Evolutionary conservation across 2,797 vertebrate species (phyloP).

Genomic region (Notamacropus eugenii): DNA sequence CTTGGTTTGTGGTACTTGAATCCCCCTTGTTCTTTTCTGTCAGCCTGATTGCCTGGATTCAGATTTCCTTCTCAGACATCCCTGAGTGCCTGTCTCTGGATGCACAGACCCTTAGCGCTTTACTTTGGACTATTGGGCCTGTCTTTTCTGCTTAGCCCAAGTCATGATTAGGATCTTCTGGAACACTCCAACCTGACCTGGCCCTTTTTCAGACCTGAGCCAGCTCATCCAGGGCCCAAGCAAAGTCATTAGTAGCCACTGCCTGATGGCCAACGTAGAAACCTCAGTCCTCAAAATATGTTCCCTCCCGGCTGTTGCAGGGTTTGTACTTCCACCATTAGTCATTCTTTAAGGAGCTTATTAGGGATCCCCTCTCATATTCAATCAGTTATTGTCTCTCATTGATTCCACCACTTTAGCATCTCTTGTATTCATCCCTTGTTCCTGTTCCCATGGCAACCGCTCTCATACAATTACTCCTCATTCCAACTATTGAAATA

Average conservation of each 20-base stretch:
- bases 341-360: not conserved
- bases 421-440: not conserved
- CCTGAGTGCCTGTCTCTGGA: not conserved
- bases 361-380: not conserved
- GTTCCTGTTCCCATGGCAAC: not conserved
- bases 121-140: not conserved
- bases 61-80: not conserved
- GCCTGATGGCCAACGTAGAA: not conserved
- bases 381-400: not conserved
- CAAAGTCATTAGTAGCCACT: not conserved
- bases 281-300: not conserved
- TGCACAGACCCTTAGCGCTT: not conserved
- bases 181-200: not conserved
- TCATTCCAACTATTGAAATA: not conserved
- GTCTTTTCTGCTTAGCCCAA: not conserved
- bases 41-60: not conserved
- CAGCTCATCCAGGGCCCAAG: not conserved
- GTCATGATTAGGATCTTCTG: not conserved
- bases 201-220: not conserved
- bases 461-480: not conserved
- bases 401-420: not conserved
- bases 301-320: not conserved
- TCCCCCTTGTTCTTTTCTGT: not conserved
- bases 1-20: not conserved
- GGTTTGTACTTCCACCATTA: not conserved